Conservation (phyloP, 2,888 invertebrate genomes). For the Dicycla oo region DNA sequence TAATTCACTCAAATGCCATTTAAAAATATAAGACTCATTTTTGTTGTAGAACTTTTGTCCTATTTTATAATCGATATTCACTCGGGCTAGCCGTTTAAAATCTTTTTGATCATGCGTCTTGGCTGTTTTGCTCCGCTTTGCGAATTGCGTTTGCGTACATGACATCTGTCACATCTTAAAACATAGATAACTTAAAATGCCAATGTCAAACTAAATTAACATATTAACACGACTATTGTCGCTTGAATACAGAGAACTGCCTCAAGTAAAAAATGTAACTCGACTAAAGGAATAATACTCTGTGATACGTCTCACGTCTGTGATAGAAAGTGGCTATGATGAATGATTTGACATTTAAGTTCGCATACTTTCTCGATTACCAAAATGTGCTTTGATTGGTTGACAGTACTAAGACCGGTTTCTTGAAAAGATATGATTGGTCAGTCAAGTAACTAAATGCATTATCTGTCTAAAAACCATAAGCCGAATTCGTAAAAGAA, state of each 20-base stretch:
- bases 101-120: conserved; percentile 88
- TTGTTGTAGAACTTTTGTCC: conserved; percentile 77
- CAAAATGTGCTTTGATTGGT: conserved; percentile 22
- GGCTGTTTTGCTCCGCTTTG: conserved; percentile 71
- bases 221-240: neutral
- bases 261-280: neutral
- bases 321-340: conserved; percentile 2
- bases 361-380: conserved; percentile 20
- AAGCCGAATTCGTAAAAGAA: conserved; percentile 7
- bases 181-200: conserved; percentile 29
- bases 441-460: neutral
- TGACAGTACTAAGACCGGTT: fast-evolving
- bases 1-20: conserved; percentile 69
- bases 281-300: no score
- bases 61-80: conserved; percentile 87
- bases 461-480: no score
- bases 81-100: conserved; percentile 77
- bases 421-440: neutral
- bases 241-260: no score
- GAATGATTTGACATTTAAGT: conserved; percentile 28
- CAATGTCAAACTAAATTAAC: conserved; percentile 25
- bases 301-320: no score
- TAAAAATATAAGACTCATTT: conserved; percentile 77
- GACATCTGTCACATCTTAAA: conserved; percentile 7
- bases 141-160: conserved; percentile 68